Evolutionary conservation across 2,888 invertebrate species (phyloP).

Genomic region (Orchestes rusci): DNA sequence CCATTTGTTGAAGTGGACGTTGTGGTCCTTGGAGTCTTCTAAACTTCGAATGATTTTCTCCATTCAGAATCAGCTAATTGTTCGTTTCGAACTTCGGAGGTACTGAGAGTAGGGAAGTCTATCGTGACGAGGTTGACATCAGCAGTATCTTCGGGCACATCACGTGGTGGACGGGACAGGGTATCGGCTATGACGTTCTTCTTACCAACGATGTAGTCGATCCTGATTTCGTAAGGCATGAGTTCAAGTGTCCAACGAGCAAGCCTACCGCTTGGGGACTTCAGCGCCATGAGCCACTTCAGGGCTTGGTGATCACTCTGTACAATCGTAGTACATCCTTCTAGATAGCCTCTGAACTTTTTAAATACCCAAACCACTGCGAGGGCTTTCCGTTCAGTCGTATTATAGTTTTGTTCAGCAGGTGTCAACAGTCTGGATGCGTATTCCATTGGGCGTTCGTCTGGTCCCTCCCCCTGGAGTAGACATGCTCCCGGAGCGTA

Average conservation of each 20-base stretch:
- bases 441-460: conserved; percentile 29
- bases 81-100: background rate
- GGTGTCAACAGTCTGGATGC: conserved; percentile 28
- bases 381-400: conserved; percentile 24
- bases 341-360: conserved; percentile 39
- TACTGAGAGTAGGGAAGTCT: background rate
- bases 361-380: conserved; percentile 28
- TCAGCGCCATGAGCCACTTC: conserved; percentile 41
- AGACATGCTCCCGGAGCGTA: conserved; percentile 27
- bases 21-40: background rate
- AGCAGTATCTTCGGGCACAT: background rate
- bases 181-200: conserved; percentile 21
- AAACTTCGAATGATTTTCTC: background rate
- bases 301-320: conserved; percentile 44
- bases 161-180: conserved; percentile 12
- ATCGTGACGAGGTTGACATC: background rate
- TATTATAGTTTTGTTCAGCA: conserved; percentile 28
- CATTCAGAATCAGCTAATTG: background rate
- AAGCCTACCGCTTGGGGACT: conserved; percentile 35
- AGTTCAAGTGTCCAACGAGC: conserved; percentile 41
- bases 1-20: conserved; percentile 11
- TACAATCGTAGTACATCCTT: conserved; percentile 35
- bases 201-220: conserved; percentile 19
- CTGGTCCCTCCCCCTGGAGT: conserved; percentile 25
- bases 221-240: conserved; percentile 35